Percentiles rank a stretch among this genome's conserved stretches.
These are phyloP conservation scores for Azorinus chamasolen DNA, from an alignment of 2,888 invertebrate genomes.

Conservation along the genomic window DNA sequence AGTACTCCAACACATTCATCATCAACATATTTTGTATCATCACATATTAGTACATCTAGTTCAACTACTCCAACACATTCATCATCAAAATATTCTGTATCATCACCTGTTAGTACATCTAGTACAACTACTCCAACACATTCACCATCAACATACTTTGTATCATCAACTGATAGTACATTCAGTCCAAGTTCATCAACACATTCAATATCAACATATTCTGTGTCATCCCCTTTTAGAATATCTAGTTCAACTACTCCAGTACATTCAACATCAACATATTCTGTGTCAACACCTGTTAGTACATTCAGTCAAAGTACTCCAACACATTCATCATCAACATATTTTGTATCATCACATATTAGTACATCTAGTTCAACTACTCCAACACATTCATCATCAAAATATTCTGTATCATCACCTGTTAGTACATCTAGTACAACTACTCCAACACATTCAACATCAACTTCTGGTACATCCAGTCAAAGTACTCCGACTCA, in stretches of 20 bases:
- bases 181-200: not conserved
- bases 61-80: too few species aligned
- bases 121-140: too few species aligned
- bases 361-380: not conserved
- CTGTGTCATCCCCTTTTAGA: not conserved
- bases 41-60: constrained; percentile 6
- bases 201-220: not conserved
- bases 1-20: not conserved
- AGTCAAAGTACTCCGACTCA: constrained; percentile 12
- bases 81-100: too few species aligned
- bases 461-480: not conserved
- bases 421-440: not conserved
- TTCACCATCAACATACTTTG: too few species aligned
- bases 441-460: not conserved
- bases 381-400: not conserved
- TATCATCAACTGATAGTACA: too few species aligned
- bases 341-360: not conserved
- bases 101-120: too few species aligned
- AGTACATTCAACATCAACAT: not conserved
- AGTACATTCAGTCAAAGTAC: constrained; percentile 1
- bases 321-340: not conserved
- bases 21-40: constrained; percentile 2
- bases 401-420: not conserved
- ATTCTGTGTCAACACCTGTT: not conserved
- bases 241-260: too few species aligned